These are phyloP conservation scores for Entomobrya proxima DNA, from an alignment of 2,888 invertebrate species.

Conservation along the genomic window DNA sequence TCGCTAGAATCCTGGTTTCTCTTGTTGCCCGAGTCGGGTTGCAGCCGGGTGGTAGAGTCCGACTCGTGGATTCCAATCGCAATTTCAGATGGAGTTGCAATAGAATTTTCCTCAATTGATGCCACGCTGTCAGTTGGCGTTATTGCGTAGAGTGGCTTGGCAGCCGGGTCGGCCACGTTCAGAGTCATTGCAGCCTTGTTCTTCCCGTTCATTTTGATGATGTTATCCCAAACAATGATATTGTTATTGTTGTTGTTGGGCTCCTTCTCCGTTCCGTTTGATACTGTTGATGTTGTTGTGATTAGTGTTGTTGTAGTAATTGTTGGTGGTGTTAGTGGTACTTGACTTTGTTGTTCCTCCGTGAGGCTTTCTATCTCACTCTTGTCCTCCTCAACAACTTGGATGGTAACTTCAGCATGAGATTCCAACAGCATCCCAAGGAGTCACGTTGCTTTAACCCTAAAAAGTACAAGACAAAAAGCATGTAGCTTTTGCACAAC, in stretches of 20 bases:
- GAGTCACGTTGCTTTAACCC: constrained; percentile 73
- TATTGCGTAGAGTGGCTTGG: constrained; percentile 73
- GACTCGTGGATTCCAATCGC: constrained; percentile 72
- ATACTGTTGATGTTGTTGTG: constrained; percentile 21
- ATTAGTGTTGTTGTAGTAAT: constrained; percentile 25
- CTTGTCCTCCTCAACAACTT: constrained; percentile 71
- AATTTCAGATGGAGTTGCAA: constrained; percentile 68
- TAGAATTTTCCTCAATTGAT: constrained; percentile 55
- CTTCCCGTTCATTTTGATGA: constrained; percentile 23
- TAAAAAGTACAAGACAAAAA: not conserved
- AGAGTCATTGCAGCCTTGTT: constrained; percentile 47
- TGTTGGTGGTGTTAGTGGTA: constrained; percentile 44
- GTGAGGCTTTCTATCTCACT: constrained; percentile 64
- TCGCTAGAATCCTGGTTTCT: constrained; percentile 74
- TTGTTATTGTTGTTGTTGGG: constrained; percentile 22
- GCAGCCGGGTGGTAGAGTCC: constrained; percentile 72
- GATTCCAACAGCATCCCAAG: constrained; percentile 75
- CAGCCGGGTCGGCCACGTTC: constrained; percentile 52
- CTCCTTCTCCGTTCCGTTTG: not conserved
- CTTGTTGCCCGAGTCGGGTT: constrained; percentile 67
- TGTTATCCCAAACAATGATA: not conserved
- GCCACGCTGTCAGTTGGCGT: constrained; percentile 70
- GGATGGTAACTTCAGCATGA: constrained; percentile 71
- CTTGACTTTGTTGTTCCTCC: constrained; percentile 63
- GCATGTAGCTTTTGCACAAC: not conserved